Evolutionary conservation across 64 coral and sea anemone genomes (phyloP).

Genomic region (Actinia tenebrosa): DNA sequence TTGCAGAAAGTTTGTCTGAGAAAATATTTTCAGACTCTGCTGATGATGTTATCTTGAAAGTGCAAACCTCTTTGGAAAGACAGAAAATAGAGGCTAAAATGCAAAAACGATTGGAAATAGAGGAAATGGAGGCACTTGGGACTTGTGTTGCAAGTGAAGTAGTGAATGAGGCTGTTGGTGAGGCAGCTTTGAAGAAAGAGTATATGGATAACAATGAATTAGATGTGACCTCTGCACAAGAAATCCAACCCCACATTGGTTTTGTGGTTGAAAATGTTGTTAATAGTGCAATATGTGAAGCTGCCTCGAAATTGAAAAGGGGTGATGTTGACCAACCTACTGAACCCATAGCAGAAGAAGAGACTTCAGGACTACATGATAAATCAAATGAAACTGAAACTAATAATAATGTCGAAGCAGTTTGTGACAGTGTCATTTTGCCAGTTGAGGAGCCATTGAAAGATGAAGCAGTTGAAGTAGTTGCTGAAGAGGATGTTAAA

Average conservation of each 20-base stretch:
- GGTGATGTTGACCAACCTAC: not conserved
- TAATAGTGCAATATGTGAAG: slow-evolving; percentile 58
- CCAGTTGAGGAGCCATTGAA: not conserved
- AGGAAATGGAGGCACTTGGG: slow-evolving; percentile 20
- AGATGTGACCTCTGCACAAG: not conserved
- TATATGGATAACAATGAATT: not conserved
- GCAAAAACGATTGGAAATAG: not conserved
- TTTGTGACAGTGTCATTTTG: not conserved
- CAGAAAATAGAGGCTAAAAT: slow-evolving; percentile 23
- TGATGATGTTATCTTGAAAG: slow-evolving; percentile 41
- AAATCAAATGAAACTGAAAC: slow-evolving; percentile 4
- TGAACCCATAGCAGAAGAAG: not conserved
- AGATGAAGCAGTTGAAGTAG: not conserved
- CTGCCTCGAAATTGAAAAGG: slow-evolving; percentile 32
- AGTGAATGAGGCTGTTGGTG: slow-evolving; percentile 43
- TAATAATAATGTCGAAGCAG: not conserved
- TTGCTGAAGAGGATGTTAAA: not conserved
- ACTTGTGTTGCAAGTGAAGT: slow-evolving; percentile 39
- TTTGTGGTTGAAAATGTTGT: slow-evolving; percentile 51
- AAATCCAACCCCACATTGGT: slow-evolving; percentile 40
- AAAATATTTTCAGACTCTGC: slow-evolving; percentile 37
- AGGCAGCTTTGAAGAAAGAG: not conserved
- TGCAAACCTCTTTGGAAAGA: slow-evolving; percentile 33
- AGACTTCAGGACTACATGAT: not conserved
- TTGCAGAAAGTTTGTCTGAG: slow-evolving; percentile 43